Evolutionary conservation across 2,888 invertebrate species (phyloP).

Genomic region (Iphiclides podalirius): DNA sequence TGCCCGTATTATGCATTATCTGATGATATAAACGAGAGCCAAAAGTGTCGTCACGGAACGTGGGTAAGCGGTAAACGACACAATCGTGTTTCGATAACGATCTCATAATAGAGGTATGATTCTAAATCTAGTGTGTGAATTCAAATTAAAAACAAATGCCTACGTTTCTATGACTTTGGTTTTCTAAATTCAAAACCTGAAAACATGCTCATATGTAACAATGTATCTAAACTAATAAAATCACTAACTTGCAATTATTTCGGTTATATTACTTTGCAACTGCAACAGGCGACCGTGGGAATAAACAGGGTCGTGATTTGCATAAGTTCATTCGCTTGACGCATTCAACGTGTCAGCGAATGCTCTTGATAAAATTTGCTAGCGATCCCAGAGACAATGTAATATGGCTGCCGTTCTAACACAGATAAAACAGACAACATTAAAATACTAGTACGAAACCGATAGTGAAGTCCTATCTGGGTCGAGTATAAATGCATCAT

Average conservation of each 20-base stretch:
- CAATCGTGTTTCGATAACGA: conserved; percentile 1
- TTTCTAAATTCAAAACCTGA: neutral
- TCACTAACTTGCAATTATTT: conserved; percentile 6
- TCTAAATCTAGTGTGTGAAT: neutral
- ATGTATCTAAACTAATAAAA: neutral
- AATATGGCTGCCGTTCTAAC: neutral
- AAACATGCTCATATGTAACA: neutral
- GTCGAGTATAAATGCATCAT: neutral
- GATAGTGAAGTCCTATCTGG: neutral
- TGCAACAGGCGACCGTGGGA: conserved; percentile 6
- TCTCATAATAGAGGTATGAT: neutral
- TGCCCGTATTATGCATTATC: conserved; percentile 1
- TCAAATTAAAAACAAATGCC: neutral
- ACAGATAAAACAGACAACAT: neutral
- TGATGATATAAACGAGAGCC: neutral
- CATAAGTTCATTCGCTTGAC: conserved; percentile 6
- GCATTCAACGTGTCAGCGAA: neutral
- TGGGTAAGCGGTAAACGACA: neutral
- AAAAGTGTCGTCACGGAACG: conserved; percentile 5
- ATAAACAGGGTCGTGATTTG: conserved; percentile 8
- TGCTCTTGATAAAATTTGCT: neutral
- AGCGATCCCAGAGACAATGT: neutral
- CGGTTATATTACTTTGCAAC: neutral
- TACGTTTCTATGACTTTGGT: neutral
- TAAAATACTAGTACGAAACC: too few relatives aligned